A percentile compares a stretch with the other conserved stretches of the same genome.
Evolutionary conservation across 2,113 vertebrate species (phyloP).

Genomic region (Paradisaea rubra): DNA sequence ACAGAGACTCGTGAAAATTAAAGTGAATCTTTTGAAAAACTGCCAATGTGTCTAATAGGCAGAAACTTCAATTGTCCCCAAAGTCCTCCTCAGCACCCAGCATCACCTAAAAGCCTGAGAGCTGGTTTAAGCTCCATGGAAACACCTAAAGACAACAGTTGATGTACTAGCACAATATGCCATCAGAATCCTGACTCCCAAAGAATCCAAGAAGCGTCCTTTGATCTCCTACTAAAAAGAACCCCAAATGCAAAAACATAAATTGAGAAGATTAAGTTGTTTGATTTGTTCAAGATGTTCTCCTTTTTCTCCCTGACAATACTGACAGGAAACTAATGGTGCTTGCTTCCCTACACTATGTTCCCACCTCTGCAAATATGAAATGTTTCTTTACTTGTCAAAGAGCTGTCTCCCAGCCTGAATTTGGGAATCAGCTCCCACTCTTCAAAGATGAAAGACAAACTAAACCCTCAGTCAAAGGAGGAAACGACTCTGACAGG

Average conservation of each 20-base stretch:
- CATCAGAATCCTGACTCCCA: background rate
- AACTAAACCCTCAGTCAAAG: background rate
- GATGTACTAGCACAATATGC: background rate
- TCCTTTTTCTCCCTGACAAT: background rate
- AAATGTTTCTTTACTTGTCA: background rate
- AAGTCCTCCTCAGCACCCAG: background rate
- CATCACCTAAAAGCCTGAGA: background rate
- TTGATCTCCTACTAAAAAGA: conserved; percentile 17
- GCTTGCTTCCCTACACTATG: background rate
- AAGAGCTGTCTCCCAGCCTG: background rate
- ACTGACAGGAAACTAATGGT: background rate
- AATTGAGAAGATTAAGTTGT: conserved; percentile 2
- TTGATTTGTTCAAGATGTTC: background rate
- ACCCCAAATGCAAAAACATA: background rate
- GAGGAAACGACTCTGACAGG: background rate
- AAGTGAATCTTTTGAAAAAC: background rate
- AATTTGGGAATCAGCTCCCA: background rate
- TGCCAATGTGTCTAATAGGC: background rate
- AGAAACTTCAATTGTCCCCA: background rate
- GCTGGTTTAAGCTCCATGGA: background rate
- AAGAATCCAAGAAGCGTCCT: background rate
- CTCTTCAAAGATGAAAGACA: background rate
- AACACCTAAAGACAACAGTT: background rate
- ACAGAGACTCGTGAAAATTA: background rate
- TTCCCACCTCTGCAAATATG: background rate